Base-by-base conservation (phyloP, 92 coral and sea anemone species). In the Bergia puertoricense region DNA sequence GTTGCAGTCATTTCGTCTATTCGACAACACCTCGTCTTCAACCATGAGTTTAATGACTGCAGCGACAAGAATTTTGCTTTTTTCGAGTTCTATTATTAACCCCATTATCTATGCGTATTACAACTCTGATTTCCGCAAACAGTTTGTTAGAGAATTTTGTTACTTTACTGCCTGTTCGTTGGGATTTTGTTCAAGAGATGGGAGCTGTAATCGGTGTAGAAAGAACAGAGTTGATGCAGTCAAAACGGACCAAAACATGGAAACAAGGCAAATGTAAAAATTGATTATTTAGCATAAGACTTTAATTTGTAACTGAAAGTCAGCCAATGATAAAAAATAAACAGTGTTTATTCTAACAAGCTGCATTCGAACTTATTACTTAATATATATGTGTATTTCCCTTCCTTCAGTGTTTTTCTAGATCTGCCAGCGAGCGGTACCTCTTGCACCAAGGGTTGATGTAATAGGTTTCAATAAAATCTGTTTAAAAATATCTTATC, bases 91-190 rank as follows among this genome's bases (percentile, higher is more conserved):
- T 16, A 59, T 93, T 66, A 81, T 54, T 4, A 93, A 93, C 81
- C 95, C 95, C 22, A n/a, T 91, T 18, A 91, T 93, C 59, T 93
- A 91, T 76, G 88, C 90, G n/a, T 88, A 88, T 86, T 91, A 90
- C 44, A 93, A 88, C 78, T 83, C 85, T 30, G 90, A 81, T 73
- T 93, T 93, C 71, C 90, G 90, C 37, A 81, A 75, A 45, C 93
- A 93, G 43, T 59, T 90, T 42, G 23, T 59, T 48, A 74, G 78
- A 36, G 78, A 74, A 40, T 38, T 38, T 9, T 48, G 44, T 20
- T 40, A 46, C 46, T 62, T 23, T 22, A 6, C 69, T 2, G 69
- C 8, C 6, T 62, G 69, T 18, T 62, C 30, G 69, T 62, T 18
- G 8, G 67, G 67, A 57, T 22, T 57, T 57, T 57, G 67, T 22